These are phyloP conservation scores for Nothobranchius furzeri DNA, from an alignment of 2,113 vertebrate species.

Conservation along the genomic window DNA sequence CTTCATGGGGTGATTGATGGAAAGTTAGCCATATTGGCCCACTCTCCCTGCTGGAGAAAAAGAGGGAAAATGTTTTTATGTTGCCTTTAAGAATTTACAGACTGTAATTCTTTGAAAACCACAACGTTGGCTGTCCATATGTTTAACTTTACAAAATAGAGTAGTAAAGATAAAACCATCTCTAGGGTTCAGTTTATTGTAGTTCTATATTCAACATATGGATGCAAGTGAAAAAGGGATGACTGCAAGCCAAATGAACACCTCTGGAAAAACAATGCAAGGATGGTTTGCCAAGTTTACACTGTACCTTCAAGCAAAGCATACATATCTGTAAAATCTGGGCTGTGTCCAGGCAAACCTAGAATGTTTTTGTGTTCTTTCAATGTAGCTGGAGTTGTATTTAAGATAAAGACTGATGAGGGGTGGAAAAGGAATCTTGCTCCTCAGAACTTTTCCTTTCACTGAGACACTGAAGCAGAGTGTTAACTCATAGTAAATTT, in stretches of 20 bases:
- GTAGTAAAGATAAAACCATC: conserved; percentile 70
- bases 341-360: conserved; percentile 65
- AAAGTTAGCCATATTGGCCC: conserved; percentile 73
- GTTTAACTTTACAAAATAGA: conserved; percentile 76
- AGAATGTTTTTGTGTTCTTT: conserved; percentile 66
- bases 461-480: conserved; percentile 55
- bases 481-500: conserved; percentile 54
- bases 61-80: conserved; percentile 73
- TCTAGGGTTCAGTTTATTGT: conserved; percentile 76
- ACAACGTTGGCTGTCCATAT: conserved; percentile 73
- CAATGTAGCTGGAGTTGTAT: conserved; percentile 75
- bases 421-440: conserved; percentile 56
- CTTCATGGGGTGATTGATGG: conserved; percentile 63
- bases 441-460: conserved; percentile 62
- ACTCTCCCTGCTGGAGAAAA: conserved; percentile 60
- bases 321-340: conserved; percentile 69
- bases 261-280: conserved; percentile 66
- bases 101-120: conserved; percentile 77
- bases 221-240: conserved; percentile 63
- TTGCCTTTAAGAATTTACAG: conserved; percentile 82
- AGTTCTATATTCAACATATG: conserved; percentile 72
- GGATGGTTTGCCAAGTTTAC: conserved; percentile 75
- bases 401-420: conserved; percentile 69
- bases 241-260: conserved; percentile 75
- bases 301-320: conserved; percentile 69